Evolutionary conservation across 2,888 invertebrate species (phyloP), one percentile per base, ranked within the genome.

Genomic region (Dynastes tityus): DNA sequence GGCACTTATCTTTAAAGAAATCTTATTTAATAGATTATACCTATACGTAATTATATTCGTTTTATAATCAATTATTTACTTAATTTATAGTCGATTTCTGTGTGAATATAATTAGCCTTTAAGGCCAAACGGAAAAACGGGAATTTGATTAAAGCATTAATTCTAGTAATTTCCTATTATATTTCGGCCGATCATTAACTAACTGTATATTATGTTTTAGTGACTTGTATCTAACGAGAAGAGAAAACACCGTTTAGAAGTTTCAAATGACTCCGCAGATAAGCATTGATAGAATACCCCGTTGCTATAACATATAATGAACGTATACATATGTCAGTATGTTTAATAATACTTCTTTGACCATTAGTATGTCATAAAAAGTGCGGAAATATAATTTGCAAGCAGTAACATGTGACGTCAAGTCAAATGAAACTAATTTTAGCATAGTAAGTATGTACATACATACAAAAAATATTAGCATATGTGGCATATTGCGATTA

Each of bases 161-260:
- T 40, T n/a, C 40, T n/a, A 16, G 13, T 65, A 65, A 37, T 65
- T 65, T 65, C 55, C 55, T n/a, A 55, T 55, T n/a, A 55, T 55
- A 22, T 55, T 55, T 22, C 55, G 0, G 22, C 22, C 2, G 55
- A 55, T 55, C 55, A 16, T 55, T 8, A 45, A 11, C 45, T 55
- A 55, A 55, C 55, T 40, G 40, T 65, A 65, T 40, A 40, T 37
- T 37, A 40, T 16, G 65, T 65, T 65, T 65, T 65, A 16, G 65
- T 65, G 40, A 4, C 40, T 65, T 16, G 65, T 65, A 40, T 65
- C 65, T 45, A 45, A 65, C 37, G 13, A 65, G 65, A 65, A 65
- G n/a, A 40, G 65, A 65, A 65, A 40, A 65, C 64, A 65, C 11
- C 64, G 37, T 65, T 65, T 16, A 6, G 13, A 9, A 13, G n/a